Conservation (phyloP, 1,140 invertebrate species). For the Drosophila paulistorum region DNA sequence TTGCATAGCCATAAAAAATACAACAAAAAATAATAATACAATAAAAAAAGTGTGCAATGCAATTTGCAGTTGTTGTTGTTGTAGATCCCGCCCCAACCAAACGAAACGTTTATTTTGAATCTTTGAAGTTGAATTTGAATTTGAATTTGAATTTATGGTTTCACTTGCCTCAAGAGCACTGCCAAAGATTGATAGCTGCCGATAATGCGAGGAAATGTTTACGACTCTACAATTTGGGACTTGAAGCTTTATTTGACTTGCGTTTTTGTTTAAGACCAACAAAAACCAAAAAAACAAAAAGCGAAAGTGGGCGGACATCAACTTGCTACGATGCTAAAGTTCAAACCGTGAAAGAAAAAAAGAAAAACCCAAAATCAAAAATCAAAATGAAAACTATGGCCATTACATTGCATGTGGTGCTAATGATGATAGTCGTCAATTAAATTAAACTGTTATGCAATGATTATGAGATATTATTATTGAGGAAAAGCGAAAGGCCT, state of each 20-base stretch:
- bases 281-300: constrained; percentile 44
- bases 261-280: constrained; percentile 20
- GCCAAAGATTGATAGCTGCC: constrained; percentile 71
- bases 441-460: constrained; percentile 46
- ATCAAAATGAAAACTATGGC: constrained; percentile 13
- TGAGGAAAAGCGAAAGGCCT: not conserved
- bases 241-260: constrained; percentile 77
- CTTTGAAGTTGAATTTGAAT: constrained; percentile 33
- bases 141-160: constrained; percentile 76
- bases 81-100: not conserved
- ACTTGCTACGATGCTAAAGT: constrained; percentile 41
- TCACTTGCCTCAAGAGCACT: constrained; percentile 61
- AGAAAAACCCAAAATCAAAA: not conserved
- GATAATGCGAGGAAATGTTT: constrained; percentile 81
- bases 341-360: constrained; percentile 29
- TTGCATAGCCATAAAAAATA: not conserved
- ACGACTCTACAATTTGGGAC: constrained; percentile 75
- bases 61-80: constrained; percentile 46
- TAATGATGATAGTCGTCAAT: constrained; percentile 59
- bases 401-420: constrained; percentile 49
- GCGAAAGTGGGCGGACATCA: constrained; percentile 59
- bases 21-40: not conserved
- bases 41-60: constrained; percentile 47
- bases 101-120: constrained; percentile 17
- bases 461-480: not conserved